A percentile compares a stretch with the other conserved stretches of the same genome.
Conservation (phyloP, 2,888 invertebrate genomes). For the Cephalotes varians region DNA sequence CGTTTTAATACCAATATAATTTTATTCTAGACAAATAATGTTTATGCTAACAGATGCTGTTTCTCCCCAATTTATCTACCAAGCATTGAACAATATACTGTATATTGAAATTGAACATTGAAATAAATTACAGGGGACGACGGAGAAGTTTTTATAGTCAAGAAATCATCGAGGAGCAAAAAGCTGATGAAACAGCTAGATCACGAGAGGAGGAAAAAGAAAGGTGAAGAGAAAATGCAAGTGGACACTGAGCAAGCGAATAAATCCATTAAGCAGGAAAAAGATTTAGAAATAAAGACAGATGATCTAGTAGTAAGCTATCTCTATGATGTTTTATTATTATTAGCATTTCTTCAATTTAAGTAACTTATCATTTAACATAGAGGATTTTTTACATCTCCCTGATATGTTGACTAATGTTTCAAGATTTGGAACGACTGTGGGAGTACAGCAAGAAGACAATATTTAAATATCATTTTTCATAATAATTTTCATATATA, state of each 20-base stretch:
- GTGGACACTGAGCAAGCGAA: slow-evolving; percentile 84
- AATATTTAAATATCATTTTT: slow-evolving; percentile 37
- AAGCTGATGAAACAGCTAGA: slow-evolving; percentile 94
- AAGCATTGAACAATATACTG: not conserved
- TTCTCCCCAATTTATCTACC: not conserved
- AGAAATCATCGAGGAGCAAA: slow-evolving; percentile 97
- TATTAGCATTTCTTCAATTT: slow-evolving; percentile 77
- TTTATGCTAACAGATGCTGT: slow-evolving; percentile 7
- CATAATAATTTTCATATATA: not conserved
- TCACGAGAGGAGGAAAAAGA: slow-evolving; percentile 90
- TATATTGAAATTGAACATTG: slow-evolving; percentile 14
- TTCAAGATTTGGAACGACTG: slow-evolving; percentile 46
- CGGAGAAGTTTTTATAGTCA: slow-evolving; percentile 97
- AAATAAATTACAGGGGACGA: slow-evolving; percentile 89
- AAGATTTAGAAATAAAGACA: slow-evolving; percentile 90
- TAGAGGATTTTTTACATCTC: slow-evolving; percentile 40
- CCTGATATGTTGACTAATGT: slow-evolving; percentile 33
- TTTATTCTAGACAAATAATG: slow-evolving; percentile 15
- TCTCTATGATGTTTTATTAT: slow-evolving; percentile 84
- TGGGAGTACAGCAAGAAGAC: slow-evolving; percentile 51
- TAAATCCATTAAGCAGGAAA: slow-evolving; percentile 86
- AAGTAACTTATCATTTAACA: slow-evolving; percentile 63
- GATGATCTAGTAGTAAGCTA: slow-evolving; percentile 90
- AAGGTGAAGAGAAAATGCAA: slow-evolving; percentile 86
- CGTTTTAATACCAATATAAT: not conserved